These are phyloP conservation scores for Castor canadensis DNA, from an alignment of 2,113 vertebrate species.

Conservation along the genomic window DNA sequence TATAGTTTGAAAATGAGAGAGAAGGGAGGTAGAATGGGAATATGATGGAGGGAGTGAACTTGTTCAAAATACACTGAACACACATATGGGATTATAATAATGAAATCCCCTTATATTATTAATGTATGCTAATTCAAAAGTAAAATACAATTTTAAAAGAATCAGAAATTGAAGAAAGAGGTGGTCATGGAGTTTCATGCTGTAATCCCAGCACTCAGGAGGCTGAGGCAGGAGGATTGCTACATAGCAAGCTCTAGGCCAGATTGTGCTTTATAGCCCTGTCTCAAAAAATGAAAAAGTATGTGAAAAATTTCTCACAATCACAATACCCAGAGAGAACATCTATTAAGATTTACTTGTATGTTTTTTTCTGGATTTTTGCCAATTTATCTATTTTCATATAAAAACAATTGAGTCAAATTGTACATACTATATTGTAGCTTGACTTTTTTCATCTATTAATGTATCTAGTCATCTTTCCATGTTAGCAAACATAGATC, in stretches of 20 bases:
- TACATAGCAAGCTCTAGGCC: too few relatives aligned
- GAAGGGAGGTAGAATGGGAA: constrained; percentile 14
- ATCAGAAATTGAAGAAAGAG: constrained; percentile 21
- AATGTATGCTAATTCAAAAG: too few relatives aligned
- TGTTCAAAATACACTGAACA: too few relatives aligned
- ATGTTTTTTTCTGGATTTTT: constrained; percentile 28
- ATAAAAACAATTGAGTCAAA: not conserved
- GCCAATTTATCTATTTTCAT: not conserved
- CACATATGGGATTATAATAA: too few relatives aligned
- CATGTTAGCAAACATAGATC: not conserved
- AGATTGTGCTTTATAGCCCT: too few relatives aligned
- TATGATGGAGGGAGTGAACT: too few relatives aligned
- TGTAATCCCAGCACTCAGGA: too few relatives aligned
- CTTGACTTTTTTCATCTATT: constrained; percentile 30
- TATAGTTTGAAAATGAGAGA: too few relatives aligned
- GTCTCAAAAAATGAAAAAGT: constrained; percentile 33
- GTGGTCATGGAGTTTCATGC: too few relatives aligned
- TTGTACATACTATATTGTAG: not conserved
- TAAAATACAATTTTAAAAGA: constrained; percentile 4
- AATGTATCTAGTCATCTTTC: constrained; percentile 38
- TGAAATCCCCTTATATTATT: too few relatives aligned
- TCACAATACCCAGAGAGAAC: not conserved
- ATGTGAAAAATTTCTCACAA: constrained; percentile 13
- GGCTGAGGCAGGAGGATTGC: too few relatives aligned
- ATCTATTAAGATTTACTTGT: not conserved